These are phyloP conservation scores for Pseudochromis fuscus DNA, from an alignment of 2,797 vertebrate genomes.

Conservation along the genomic window DNA sequence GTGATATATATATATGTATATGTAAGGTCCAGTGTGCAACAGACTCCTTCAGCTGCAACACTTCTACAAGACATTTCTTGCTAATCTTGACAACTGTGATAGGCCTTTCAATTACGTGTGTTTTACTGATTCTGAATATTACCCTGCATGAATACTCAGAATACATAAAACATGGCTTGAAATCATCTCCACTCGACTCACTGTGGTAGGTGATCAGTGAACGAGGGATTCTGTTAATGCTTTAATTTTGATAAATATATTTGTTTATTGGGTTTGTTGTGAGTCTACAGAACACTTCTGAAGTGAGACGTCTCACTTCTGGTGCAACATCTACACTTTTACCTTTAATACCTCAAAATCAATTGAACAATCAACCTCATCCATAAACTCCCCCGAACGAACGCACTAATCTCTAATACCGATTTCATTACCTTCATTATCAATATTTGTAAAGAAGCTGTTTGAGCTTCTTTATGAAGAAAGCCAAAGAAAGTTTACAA, in stretches of 20 bases:
- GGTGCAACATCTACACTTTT: slow-evolving; percentile 42
- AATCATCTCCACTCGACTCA: slow-evolving; percentile 18
- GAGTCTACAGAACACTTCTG: slow-evolving; percentile 18
- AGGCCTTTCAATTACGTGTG: slow-evolving; percentile 42
- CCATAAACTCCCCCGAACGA: slow-evolving; percentile 19
- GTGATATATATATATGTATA: slow-evolving; percentile 48
- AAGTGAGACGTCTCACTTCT: slow-evolving; percentile 43
- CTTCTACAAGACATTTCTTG: slow-evolving; percentile 14
- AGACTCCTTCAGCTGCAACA: slow-evolving; percentile 28
- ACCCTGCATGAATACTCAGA: slow-evolving; percentile 54
- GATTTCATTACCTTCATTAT: slow-evolving; percentile 33
- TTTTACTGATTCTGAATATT: slow-evolving; percentile 51
- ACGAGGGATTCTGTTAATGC: slow-evolving; percentile 21
- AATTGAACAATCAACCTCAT: slow-evolving; percentile 61
- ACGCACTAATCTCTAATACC: slow-evolving; percentile 2
- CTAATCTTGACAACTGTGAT: slow-evolving; percentile 40
- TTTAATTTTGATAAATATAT: slow-evolving; percentile 37
- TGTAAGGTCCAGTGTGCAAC: slow-evolving; percentile 49
- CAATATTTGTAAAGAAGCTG: slow-evolving; percentile 41
- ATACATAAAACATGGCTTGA: slow-evolving; percentile 19
- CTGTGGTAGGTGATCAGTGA: slow-evolving; percentile 22
- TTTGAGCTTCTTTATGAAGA: slow-evolving; percentile 55
- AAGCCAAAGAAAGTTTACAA: slow-evolving; percentile 78
- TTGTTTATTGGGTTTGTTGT: slow-evolving; percentile 34
- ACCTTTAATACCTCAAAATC: slow-evolving; percentile 66